Base-by-base conservation (phyloP, 1,140 invertebrate species). In the Zaprionus vittiger region DNA sequence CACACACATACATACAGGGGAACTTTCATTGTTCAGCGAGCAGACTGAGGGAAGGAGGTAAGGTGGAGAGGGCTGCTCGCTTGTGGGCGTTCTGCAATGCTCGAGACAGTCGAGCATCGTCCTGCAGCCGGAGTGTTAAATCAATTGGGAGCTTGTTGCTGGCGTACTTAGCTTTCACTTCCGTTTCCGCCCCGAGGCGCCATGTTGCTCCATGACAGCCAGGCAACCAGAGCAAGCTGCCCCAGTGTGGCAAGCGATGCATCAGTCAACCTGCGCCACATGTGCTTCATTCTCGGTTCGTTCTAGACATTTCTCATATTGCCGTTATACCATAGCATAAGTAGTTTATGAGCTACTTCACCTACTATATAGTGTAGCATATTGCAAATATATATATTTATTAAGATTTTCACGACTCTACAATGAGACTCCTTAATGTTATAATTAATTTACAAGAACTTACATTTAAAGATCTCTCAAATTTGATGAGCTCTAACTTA, bases 81-180 rank as follows among this genome's bases (percentile, higher is more conserved):
- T 34, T 17, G 47, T 24, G 14, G 24, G 26, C 14, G 2, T 26
- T 5, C 54, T 24, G 54, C 47, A 56, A 7, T 56, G 54, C 26
- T 15, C 26, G n/a, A 56, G 54, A 22, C n/a, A 38, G 31, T 59
- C 11, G 37, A 15, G 20, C 26, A 47, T 44, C 20, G 69, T 24
- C 17, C 49, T 55, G 72, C 63, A 60, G 64, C 73, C 71, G 64
- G 64, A 64, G 84, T 89, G 84, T 87, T 87, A 87, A 87, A 87
- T 87, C 84, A 87, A 87, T 87, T 89, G 84, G 84, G 84, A 87
- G 84, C 84, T 87, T 84, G 81, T 81, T 87, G 81, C 78, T 81
- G 83, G 78, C 73, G 70, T 87, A 89, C 78, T 87, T 87, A 87
- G 85, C 73, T 79, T 83, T 77, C 75, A 81, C 84, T 84, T 89